A percentile compares a stretch with the other conserved stretches of the same genome.
These are phyloP conservation scores for Eulithis testata DNA, from an alignment of 2,888 invertebrate genomes.

Conservation along the genomic window DNA sequence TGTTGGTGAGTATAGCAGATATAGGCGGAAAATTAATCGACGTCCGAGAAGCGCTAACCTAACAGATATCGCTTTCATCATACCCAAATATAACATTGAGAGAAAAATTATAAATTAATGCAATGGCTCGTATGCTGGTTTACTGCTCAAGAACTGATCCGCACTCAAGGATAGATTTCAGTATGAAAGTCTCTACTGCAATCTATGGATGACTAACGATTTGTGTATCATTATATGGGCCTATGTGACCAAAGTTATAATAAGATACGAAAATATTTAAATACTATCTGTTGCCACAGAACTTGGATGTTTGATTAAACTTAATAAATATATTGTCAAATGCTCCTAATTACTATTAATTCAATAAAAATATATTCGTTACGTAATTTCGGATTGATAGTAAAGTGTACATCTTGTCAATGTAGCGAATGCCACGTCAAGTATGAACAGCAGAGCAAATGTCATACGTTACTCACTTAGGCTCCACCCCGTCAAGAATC, in stretches of 20 bases:
- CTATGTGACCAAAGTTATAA: no score
- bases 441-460: background rate
- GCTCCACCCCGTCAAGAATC: background rate
- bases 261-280: no score
- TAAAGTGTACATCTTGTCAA: background rate
- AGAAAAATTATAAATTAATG: background rate
- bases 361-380: background rate
- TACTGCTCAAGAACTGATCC: no score
- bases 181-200: no score
- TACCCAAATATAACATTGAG: background rate
- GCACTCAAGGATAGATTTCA: no score
- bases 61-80: slow-evolving; percentile 15
- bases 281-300: no score
- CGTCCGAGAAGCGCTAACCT: slow-evolving; percentile 21
- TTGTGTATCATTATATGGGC: no score
- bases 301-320: no score
- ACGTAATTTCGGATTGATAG: no score
- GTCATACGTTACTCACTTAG: background rate
- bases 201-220: no score
- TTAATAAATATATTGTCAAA: no score
- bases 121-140: no score
- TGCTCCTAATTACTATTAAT: background rate
- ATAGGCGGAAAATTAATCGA: slow-evolving; percentile 26
- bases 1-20: slow-evolving; percentile 7
- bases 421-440: slow-evolving; percentile 1